Evolutionary conservation across 2,888 invertebrate species (phyloP).

Genomic region (Troides aeacus): DNA sequence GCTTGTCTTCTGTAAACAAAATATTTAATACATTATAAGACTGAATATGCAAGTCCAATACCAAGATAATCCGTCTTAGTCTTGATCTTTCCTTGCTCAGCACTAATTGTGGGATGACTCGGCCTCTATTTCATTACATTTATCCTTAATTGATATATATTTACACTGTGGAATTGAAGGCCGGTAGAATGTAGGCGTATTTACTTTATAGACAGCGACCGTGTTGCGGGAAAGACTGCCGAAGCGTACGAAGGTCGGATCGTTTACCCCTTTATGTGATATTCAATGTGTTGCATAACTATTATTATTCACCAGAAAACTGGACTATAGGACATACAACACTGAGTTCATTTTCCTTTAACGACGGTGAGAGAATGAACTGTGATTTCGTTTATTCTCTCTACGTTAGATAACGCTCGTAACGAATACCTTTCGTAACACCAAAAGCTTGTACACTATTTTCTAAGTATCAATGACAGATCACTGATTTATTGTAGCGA

Average conservation of each 20-base stretch:
- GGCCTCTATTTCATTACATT: constrained; percentile 4
- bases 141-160: constrained; percentile 7
- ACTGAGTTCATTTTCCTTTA: constrained; percentile 42
- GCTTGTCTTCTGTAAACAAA: too few relatives aligned
- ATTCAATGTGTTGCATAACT: constrained; percentile 65
- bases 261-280: constrained; percentile 67
- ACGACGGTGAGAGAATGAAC: constrained; percentile 26
- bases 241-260: constrained; percentile 70
- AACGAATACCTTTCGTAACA: constrained; percentile 60
- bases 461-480: constrained; percentile 45
- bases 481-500: constrained; percentile 30
- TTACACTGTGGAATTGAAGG: constrained; percentile 28
- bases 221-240: constrained; percentile 54
- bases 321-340: constrained; percentile 41
- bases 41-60: too few relatives aligned
- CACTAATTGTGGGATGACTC: too few relatives aligned
- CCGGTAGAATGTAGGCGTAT: constrained; percentile 30
- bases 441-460: constrained; percentile 45
- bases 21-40: too few relatives aligned
- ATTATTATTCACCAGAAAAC: constrained; percentile 48
- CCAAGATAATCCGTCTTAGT: too few relatives aligned
- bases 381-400: constrained; percentile 47
- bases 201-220: constrained; percentile 38
- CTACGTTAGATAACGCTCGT: constrained; percentile 42
- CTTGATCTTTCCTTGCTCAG: too few relatives aligned